These are phyloP conservation scores for Empis livida DNA, from an alignment of 2,888 invertebrate genomes.

Conservation along the genomic window DNA sequence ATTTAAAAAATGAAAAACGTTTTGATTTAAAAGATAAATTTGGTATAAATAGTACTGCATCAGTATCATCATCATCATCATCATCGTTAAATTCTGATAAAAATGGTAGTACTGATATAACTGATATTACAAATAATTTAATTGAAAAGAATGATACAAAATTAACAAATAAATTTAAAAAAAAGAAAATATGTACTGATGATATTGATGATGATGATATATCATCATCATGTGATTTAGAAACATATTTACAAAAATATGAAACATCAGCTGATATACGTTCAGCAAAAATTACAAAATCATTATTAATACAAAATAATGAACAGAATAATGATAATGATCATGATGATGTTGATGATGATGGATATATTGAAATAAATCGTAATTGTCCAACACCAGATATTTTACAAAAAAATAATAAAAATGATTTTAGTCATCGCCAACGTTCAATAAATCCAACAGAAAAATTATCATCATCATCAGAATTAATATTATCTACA, in stretches of 20 bases:
- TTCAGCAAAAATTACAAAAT: too few species aligned
- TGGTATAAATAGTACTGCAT: not conserved
- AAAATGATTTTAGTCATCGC: conserved; percentile 3
- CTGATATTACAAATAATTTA: too few species aligned
- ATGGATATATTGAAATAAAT: too few species aligned
- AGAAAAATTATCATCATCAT: too few species aligned
- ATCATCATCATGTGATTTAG: conserved; percentile 14
- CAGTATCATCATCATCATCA: not conserved
- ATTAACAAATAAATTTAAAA: not conserved
- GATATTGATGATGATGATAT: conserved; percentile 5
- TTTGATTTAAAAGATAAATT: not conserved
- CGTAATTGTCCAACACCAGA: conserved; percentile 24
- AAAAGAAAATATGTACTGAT: not conserved
- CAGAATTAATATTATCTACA: not conserved
- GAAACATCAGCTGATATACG: conserved; percentile 8
- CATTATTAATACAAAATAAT: not conserved
- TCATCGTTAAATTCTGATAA: conserved; percentile 10
- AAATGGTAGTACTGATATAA: too few species aligned
- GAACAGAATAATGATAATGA: conserved; percentile 6
- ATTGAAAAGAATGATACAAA: conserved; percentile 1
- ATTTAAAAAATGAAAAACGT: not conserved
- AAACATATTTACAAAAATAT: conserved; percentile 14
- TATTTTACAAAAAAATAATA: conserved; percentile 25
- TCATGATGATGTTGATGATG: conserved; percentile 7
- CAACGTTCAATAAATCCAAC: not conserved